phyloP scores from a whole-genome alignment of 1,140 invertebrate species.

The Bilobella aurantiaca region DNA sequence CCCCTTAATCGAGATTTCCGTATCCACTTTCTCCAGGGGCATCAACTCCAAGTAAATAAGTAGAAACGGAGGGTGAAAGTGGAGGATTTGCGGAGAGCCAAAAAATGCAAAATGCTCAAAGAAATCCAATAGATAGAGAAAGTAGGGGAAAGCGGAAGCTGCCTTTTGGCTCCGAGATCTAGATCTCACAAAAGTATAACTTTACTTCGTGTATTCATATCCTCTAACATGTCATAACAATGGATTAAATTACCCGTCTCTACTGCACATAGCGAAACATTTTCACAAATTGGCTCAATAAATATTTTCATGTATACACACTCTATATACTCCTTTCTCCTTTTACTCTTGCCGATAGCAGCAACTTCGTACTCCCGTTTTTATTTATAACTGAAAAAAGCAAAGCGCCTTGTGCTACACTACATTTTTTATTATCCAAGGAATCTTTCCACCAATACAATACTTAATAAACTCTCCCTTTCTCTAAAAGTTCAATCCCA shows the following conservation, averaged over 20 bases:
- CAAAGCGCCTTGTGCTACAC: background rate
- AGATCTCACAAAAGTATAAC: background rate
- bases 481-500: background rate
- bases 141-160: background rate
- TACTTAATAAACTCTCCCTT: background rate
- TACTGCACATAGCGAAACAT: background rate
- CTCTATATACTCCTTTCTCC: background rate
- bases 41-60: background rate
- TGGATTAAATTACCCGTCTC: constrained; percentile 1
- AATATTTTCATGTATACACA: background rate
- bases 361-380: background rate
- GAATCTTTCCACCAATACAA: background rate
- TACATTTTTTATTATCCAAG: background rate
- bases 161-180: background rate
- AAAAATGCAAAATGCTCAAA: background rate
- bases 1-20: constrained; percentile 2
- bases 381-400: background rate
- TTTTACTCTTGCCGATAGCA: no score
- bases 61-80: constrained; percentile 3
- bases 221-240: constrained; percentile 8
- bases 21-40: background rate
- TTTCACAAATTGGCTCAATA: constrained; percentile 7
- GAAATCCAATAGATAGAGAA: background rate
- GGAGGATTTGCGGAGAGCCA: background rate
- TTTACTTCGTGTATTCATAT: background rate